Evolutionary conservation across 2,888 invertebrate species (phyloP).

Genomic region (Empis stercorea): DNA sequence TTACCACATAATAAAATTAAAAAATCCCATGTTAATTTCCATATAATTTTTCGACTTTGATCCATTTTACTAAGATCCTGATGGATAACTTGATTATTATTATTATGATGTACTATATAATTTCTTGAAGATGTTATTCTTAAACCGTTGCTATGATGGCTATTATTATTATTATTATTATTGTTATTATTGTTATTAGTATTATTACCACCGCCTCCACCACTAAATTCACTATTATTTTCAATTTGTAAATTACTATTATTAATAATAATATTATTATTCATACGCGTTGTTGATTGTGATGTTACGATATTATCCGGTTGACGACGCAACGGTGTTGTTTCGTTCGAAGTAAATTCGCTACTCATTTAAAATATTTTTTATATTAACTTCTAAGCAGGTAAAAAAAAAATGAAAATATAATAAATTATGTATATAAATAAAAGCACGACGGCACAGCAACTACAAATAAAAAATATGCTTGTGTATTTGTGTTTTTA

Average conservation of each 20-base stretch:
- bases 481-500: too few relatives aligned
- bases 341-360: conserved; percentile 31
- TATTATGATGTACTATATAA: conserved; percentile 8
- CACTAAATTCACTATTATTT: conserved; percentile 1
- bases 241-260: conserved; percentile 18
- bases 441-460: too few relatives aligned
- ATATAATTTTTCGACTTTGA: conserved; percentile 38
- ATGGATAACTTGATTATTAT: too few relatives aligned
- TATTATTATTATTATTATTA: conserved; percentile 1
- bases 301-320: conserved; percentile 1
- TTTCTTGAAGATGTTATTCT: conserved; percentile 13
- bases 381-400: neutral
- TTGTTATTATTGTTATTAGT: neutral
- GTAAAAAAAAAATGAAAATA: neutral
- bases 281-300: conserved; percentile 8
- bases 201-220: neutral
- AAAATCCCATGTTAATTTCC: conserved; percentile 55
- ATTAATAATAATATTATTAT: conserved; percentile 16
- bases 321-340: conserved; percentile 27
- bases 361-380: conserved; percentile 29
- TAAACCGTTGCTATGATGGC: conserved; percentile 10
- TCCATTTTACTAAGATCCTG: conserved; percentile 24
- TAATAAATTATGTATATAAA: neutral
- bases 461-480: too few relatives aligned
- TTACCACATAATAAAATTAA: conserved; percentile 54